phyloP scores from a whole-genome alignment of 1,140 invertebrate species.

The Penaeus vannamei region DNA sequence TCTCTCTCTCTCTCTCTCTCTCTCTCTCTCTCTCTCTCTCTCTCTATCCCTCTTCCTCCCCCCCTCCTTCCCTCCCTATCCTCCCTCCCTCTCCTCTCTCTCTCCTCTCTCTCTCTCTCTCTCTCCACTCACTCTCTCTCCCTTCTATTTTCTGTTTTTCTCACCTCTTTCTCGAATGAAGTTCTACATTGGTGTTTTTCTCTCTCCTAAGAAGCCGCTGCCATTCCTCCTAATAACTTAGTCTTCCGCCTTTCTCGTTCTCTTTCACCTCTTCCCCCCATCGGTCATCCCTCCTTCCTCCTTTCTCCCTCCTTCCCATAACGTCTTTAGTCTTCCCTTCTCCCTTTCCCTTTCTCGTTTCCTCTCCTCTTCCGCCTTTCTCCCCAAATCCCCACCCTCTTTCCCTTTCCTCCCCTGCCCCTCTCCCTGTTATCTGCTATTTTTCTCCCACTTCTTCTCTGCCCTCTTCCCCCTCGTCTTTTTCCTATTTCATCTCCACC shows the following conservation, averaged over 20 bases:
- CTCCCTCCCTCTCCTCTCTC: background rate
- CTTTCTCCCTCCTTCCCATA: background rate
- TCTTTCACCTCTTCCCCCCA: background rate
- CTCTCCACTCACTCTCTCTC: background rate
- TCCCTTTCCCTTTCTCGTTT: background rate
- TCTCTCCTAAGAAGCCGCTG: background rate
- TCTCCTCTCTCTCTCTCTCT: background rate
- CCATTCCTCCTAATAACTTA: background rate
- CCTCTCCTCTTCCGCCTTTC: background rate
- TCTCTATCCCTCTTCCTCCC: background rate
- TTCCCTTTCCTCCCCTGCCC: background rate
- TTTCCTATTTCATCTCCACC: background rate
- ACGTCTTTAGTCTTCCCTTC: too few species aligned
- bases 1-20: slow-evolving; percentile 1
- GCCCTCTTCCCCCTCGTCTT: slow-evolving; percentile 1
- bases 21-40: background rate
- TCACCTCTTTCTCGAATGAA: too few species aligned
- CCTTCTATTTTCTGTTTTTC: background rate
- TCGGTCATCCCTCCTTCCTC: background rate
- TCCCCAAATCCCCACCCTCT: background rate
- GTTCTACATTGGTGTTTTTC: too few species aligned
- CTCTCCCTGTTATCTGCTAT: background rate
- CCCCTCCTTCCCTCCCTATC: background rate
- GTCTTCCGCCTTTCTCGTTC: too few species aligned
- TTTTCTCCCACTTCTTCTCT: background rate